A percentile compares a stretch with the other conserved stretches of the same genome.
phyloP scores from a whole-genome alignment of 1,140 invertebrate genomes.

The Papilio polyxenes region DNA sequence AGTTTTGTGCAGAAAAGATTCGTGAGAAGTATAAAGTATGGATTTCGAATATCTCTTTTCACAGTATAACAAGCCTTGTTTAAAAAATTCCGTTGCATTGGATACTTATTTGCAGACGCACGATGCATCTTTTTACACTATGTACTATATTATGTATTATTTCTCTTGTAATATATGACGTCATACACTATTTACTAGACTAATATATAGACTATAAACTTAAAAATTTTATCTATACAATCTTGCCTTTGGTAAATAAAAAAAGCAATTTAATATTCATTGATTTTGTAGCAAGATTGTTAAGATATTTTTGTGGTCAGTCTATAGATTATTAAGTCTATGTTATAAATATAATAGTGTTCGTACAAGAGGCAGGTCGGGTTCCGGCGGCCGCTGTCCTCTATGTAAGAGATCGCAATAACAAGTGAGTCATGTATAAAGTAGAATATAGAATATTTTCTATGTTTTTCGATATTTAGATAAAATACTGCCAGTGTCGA shows the following conservation, averaged over 20 bases:
- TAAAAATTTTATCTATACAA: neutral
- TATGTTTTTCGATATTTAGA: constrained; percentile 78
- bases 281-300: neutral
- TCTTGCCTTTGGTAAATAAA: neutral
- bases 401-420: constrained; percentile 73
- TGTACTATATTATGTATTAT: neutral
- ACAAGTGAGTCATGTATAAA: constrained; percentile 76
- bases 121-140: neutral
- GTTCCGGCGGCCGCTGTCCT: constrained; percentile 45
- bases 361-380: neutral
- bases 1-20: neutral
- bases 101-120: neutral
- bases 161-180: constrained; percentile 1
- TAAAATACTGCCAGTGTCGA: constrained; percentile 73
- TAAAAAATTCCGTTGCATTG: neutral
- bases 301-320: neutral
- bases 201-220: neutral
- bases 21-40: neutral
- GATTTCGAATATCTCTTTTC: neutral
- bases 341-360: neutral
- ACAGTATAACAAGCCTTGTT: constrained; percentile 27
- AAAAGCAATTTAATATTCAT: neutral
- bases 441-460: constrained; percentile 75
- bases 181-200: constrained; percentile 1
- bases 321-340: constrained; percentile 1